Percentiles rank a stretch among this genome's conserved stretches.
Evolutionary conservation across 2,113 vertebrate genomes (phyloP).

Genomic region (Hucho hucho): DNA sequence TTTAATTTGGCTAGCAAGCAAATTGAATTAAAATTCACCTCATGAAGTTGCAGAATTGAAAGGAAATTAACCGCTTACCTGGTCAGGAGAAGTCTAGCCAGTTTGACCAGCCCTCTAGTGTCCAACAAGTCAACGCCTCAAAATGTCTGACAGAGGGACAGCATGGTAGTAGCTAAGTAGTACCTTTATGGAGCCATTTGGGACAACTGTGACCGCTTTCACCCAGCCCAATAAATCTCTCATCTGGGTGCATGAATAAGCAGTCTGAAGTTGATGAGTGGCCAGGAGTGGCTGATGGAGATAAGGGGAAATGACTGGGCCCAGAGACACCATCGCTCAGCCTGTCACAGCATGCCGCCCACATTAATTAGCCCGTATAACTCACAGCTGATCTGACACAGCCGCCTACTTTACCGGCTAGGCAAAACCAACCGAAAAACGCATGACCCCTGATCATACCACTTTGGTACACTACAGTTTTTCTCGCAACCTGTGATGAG

Average conservation of each 20-base stretch:
- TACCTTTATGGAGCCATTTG: not conserved
- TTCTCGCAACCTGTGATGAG: not conserved
- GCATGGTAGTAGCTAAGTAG: not conserved
- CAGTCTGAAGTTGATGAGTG: constrained; percentile 39
- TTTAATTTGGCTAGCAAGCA: constrained; percentile 22
- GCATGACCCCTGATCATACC: not conserved
- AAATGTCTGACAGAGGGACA: not conserved
- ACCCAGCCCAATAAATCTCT: constrained; percentile 6
- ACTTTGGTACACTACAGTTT: not conserved
- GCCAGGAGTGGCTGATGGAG: constrained; percentile 43
- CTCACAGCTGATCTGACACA: constrained; percentile 18
- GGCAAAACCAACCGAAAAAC: not conserved
- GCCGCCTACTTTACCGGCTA: not conserved
- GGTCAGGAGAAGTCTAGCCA: constrained; percentile 1
- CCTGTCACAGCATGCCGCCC: constrained; percentile 41
- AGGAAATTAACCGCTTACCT: constrained; percentile 15
- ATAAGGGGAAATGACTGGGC: constrained; percentile 52
- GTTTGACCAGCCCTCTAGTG: not conserved
- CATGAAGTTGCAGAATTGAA: constrained; percentile 41
- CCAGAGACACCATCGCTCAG: constrained; percentile 50
- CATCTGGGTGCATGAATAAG: constrained; percentile 22
- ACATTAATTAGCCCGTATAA: constrained; percentile 52
- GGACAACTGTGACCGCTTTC: constrained; percentile 18
- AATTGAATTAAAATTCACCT: constrained; percentile 38
- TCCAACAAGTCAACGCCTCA: constrained; percentile 18